phyloP scores from a whole-genome alignment of 2,797 vertebrate species.

The Aulostomus chinensis region DNA sequence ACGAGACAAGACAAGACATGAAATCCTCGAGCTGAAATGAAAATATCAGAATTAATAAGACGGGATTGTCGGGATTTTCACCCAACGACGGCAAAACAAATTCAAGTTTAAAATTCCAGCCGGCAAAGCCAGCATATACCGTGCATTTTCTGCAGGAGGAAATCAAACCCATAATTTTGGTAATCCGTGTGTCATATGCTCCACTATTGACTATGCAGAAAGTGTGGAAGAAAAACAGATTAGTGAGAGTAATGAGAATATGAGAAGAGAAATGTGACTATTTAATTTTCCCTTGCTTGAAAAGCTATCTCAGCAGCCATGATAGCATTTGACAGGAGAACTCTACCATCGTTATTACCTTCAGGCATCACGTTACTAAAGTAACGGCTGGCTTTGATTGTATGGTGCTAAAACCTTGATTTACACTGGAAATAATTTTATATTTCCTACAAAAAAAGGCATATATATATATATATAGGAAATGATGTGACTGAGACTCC shows the following conservation, averaged over 20 bases:
- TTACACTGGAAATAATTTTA: background rate
- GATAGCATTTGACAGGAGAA: background rate
- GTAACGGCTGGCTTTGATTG: background rate
- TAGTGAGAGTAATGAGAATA: conserved; percentile 6
- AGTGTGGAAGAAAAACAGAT: conserved; percentile 14
- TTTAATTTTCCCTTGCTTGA: background rate
- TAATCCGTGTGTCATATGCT: conserved; percentile 34
- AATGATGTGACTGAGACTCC: background rate
- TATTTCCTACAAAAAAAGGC: background rate
- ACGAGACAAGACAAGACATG: background rate
- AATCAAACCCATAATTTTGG: conserved; percentile 43
- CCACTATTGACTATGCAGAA: conserved; percentile 9
- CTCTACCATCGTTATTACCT: conserved; percentile 1
- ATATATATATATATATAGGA: background rate
- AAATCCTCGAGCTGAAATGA: conserved; percentile 2
- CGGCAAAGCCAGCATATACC: conserved; percentile 17
- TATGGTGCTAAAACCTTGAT: background rate
- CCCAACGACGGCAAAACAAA: conserved; percentile 1
- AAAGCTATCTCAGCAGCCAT: too few relatives aligned
- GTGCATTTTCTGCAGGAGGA: conserved; percentile 20
- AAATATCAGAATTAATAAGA: conserved; percentile 5
- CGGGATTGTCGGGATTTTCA: conserved; percentile 3
- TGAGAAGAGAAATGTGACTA: conserved; percentile 4
- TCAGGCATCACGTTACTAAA: background rate
- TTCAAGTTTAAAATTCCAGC: conserved; percentile 27